phyloP scores from a whole-genome alignment of 2,888 invertebrate genomes.

The Leistus spinibarbis region DNA sequence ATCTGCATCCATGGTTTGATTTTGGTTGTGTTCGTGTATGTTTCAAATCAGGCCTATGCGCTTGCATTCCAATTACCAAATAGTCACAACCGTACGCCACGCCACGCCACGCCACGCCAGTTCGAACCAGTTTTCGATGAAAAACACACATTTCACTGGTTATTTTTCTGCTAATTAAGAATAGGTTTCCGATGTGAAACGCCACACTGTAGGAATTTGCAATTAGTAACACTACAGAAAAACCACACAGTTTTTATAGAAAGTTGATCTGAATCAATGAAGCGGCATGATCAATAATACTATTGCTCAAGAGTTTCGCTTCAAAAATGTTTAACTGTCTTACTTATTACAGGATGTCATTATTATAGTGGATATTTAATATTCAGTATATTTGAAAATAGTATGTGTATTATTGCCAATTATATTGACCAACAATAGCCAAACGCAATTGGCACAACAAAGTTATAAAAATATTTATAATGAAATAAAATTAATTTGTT shows the following conservation, averaged over 20 bases:
- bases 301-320: not conserved
- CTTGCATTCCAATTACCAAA: slow-evolving; percentile 11
- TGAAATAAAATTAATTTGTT: too few relatives aligned
- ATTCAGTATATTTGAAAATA: not conserved
- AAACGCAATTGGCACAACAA: too few relatives aligned
- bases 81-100: too few relatives aligned
- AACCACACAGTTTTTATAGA: not conserved
- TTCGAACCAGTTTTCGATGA: not conserved
- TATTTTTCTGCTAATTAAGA: slow-evolving; percentile 1
- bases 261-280: not conserved
- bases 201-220: not conserved
- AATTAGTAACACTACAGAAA: not conserved
- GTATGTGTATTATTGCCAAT: too few relatives aligned
- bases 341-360: not conserved
- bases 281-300: not conserved
- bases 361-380: not conserved
- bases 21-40: not conserved
- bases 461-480: too few relatives aligned
- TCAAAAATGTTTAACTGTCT: not conserved
- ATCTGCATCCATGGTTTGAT: not conserved
- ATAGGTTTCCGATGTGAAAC: not conserved
- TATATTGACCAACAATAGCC: too few relatives aligned
- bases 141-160: not conserved
- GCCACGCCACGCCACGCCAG: not conserved
- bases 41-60: not conserved